Evolutionary conservation across 92 coral and sea anemone genomes (phyloP), one percentile per base, ranked within the genome.

Genomic region (Pocillopora grandis): DNA sequence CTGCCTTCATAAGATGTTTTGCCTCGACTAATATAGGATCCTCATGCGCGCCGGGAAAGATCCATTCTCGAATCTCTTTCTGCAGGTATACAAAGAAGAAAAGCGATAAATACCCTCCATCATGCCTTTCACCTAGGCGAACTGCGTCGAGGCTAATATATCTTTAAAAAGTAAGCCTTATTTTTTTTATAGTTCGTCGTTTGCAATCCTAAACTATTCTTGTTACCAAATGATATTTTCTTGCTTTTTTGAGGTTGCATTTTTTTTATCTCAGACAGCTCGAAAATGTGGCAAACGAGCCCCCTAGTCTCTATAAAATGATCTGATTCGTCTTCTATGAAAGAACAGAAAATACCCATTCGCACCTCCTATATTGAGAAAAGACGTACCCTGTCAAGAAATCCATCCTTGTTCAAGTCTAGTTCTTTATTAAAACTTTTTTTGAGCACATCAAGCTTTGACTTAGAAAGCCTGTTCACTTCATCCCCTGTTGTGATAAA

Each of bases 11-110:
- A 37, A 93, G 82, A 76, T 93, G 95, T 33, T 92, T 80, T 15
- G 90, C 91, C 76, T 93, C 97, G 55, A 77, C 68, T 62, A 75
- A 63, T 35, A 87, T 83, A 7, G 97, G 97, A 70, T 93, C 93
- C 19, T 37, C 88, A 64, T 82, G 84, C 31, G 58, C 86, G 10
- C 90, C 93, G 6, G 97, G 93, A 74, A 91, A 66, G 19, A 92
- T 89, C 97, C 97, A 93, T 1, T 80, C 31, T 23, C 80, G 90
- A 31, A 93, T 71, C 69, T 93, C 97, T 9, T 87, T 87, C 95
- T 91, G 35, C 19, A 62, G 49, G 61, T 21, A 61, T 63, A 35
- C 52, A 73, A 74, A 83, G 15, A 35, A 48, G 10, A 62, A 49
- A 12, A 74, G 17, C 57, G 35, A 75, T 58, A 69, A 85, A 35